Base-by-base conservation (phyloP, 2,113 vertebrate species). In the Limnothrissa miodon region DNA sequence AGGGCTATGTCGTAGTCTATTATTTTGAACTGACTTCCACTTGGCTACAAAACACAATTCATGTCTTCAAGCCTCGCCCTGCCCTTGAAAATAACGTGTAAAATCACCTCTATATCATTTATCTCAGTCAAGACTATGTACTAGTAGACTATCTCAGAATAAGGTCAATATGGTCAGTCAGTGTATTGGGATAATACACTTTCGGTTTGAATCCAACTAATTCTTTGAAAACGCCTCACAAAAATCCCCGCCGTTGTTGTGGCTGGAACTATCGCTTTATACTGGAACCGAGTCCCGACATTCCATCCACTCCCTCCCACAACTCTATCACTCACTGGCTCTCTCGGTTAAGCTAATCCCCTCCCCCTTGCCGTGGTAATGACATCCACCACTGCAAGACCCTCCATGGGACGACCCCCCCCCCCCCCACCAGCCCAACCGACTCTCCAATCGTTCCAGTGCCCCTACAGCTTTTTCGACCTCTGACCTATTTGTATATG, bases 321-420 rank as follows among this genome's bases (percentile, higher is more conserved):
- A 78, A 46, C 45, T n/a, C 70, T 74, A 74, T 23, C 29, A 36
- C n/a, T 78, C 45, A 39, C 66, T 78, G n/a, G 62, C 81, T 39
- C 44, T 4, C 74, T 78, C 81, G 44, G 25, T 13, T 74, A n/a
- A 33, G 25, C 6, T 74, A n/a, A 33, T 46, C 33, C 62, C 81
- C 81, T 78, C 66, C 81, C 66, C 9, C 66, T 39, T 45, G 15
- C 62, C 45, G 59, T 85, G 87, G 85, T 88, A 88, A 86, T 86
- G 85, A 85, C 86, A 87, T 87, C 87, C 86, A 85, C 74, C 80
- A 62, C 70, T 66, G 83, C 80, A 80, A 84, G 83, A 82, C 83
- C 88, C 33, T 85, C 51, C 83, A 83, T 79, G 88, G 87, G 88
- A 83, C 85, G 84, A 82, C 84, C 88, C 82, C 83, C 86, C 36